A percentile compares a stretch with the other conserved stretches of the same genome.
These are phyloP conservation scores for Bradynema listronoti DNA, from an alignment of 1,140 invertebrate species.

Conservation along the genomic window DNA sequence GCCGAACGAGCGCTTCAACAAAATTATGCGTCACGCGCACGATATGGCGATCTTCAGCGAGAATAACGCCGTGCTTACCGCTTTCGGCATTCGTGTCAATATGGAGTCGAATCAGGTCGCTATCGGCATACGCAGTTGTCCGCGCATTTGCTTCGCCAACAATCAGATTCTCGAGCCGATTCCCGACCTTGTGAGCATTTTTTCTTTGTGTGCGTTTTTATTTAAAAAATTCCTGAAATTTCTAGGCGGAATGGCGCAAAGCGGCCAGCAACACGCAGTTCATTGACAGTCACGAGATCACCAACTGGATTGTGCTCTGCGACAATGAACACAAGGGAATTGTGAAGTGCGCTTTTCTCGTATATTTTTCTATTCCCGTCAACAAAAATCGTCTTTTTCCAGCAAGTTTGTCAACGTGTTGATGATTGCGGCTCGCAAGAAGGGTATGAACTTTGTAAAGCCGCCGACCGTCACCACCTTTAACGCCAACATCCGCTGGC, in stretches of 20 bases:
- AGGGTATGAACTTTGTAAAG: conserved; percentile 15
- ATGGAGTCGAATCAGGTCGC: conserved; percentile 17
- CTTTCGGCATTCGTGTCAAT: conserved; percentile 22
- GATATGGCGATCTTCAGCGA: conserved; percentile 21
- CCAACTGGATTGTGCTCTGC: conserved; percentile 27
- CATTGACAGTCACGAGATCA: conserved; percentile 18
- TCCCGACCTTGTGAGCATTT: conserved; percentile 22
- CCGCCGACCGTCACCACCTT: conserved; percentile 4
- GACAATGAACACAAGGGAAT: neutral
- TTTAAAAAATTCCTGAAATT: neutral
- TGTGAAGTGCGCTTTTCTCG: neutral
- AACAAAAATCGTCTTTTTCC: neutral
- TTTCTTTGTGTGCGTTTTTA: neutral
- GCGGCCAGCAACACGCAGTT: conserved; percentile 11
- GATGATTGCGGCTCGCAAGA: conserved; percentile 17
- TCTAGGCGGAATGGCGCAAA: conserved; percentile 26
- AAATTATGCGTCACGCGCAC: conserved; percentile 27
- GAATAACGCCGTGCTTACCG: conserved; percentile 21
- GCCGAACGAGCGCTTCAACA: conserved; percentile 24
- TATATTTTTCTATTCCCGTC: conserved; percentile 4
- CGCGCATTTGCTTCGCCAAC: conserved; percentile 28
- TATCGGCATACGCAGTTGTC: conserved; percentile 22
- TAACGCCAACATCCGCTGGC: conserved; percentile 10
- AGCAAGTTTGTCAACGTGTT: conserved; percentile 22
- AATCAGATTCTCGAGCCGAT: conserved; percentile 29